A percentile compares a stretch with the other conserved stretches of the same genome.
These are phyloP conservation scores for Orthosia gracilis DNA, from an alignment of 2,888 invertebrate genomes.

Conservation along the genomic window DNA sequence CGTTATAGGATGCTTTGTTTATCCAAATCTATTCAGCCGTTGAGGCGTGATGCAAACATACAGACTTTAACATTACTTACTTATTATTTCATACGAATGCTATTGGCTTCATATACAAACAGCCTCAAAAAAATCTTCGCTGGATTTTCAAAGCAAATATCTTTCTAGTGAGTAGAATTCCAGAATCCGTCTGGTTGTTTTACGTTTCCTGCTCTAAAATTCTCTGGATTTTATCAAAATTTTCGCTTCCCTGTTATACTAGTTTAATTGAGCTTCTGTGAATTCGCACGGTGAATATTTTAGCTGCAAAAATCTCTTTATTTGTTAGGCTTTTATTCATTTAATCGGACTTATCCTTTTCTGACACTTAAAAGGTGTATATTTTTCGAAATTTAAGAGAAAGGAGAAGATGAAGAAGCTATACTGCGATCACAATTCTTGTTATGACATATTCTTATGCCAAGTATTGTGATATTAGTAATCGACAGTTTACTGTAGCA, in stretches of 20 bases:
- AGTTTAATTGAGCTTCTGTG: conserved; percentile 36
- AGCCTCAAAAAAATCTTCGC: not conserved
- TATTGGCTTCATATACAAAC: too few species aligned
- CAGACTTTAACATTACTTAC: too few species aligned
- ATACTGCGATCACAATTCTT: not conserved
- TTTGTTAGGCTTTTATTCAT: not conserved
- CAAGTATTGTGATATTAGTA: too few species aligned
- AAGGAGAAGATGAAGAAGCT: not conserved
- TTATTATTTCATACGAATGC: not conserved
- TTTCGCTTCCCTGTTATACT: conserved; percentile 8
- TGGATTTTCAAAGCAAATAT: conserved; percentile 1
- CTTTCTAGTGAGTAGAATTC: conserved; percentile 25
- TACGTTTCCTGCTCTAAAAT: conserved; percentile 25
- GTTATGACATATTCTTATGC: not conserved
- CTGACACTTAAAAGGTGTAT: not conserved
- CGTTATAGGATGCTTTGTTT: too few species aligned
- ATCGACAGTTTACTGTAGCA: not conserved
- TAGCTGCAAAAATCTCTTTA: conserved; percentile 2
- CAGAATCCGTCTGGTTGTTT: conserved; percentile 15
- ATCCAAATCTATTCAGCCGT: too few species aligned
- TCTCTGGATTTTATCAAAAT: conserved; percentile 31
- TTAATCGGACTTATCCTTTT: not conserved
- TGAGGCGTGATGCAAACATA: too few species aligned
- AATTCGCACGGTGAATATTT: conserved; percentile 31
- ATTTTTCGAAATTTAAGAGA: not conserved